These are phyloP conservation scores for Strigamia crassipes DNA, from an alignment of 2,888 invertebrate genomes.

Conservation along the genomic window DNA sequence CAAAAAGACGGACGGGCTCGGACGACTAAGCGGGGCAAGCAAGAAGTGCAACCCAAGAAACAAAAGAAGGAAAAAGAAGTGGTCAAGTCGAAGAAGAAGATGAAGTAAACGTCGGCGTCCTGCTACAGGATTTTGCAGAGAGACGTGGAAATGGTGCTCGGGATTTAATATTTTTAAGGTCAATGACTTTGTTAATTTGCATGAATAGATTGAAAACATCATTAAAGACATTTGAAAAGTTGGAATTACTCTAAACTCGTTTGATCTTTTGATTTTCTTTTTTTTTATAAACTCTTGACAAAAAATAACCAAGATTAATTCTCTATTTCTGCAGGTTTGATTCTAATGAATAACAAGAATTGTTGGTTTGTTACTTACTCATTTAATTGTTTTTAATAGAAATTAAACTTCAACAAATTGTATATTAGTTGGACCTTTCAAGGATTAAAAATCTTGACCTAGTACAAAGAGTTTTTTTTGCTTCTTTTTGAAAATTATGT, in stretches of 20 bases:
- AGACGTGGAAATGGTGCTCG: constrained; percentile 2
- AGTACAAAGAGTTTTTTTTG: not conserved
- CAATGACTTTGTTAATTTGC: not conserved
- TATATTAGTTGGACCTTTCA: too few species aligned
- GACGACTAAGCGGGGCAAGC: constrained; percentile 44
- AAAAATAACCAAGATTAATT: too few species aligned
- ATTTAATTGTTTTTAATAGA: too few species aligned
- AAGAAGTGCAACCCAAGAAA: constrained; percentile 38
- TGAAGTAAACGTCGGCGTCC: not conserved
- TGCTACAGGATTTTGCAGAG: not conserved
- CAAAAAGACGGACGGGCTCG: constrained; percentile 48
- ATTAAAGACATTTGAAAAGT: not conserved
- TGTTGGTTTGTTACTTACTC: too few species aligned
- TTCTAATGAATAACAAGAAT: too few species aligned
- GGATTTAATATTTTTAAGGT: not conserved
- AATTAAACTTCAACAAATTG: too few species aligned
- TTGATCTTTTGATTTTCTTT: too few species aligned
- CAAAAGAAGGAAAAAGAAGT: constrained; percentile 35
- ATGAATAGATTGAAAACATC: not conserved
- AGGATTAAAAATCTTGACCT: too few species aligned
- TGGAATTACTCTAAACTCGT: too few species aligned
- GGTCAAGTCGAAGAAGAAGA: not conserved
- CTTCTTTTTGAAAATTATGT: not conserved
- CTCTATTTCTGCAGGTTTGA: too few species aligned
- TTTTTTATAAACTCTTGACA: too few species aligned